Conservation (phyloP, 2,888 invertebrate species). For the Sturmia bella region DNA sequence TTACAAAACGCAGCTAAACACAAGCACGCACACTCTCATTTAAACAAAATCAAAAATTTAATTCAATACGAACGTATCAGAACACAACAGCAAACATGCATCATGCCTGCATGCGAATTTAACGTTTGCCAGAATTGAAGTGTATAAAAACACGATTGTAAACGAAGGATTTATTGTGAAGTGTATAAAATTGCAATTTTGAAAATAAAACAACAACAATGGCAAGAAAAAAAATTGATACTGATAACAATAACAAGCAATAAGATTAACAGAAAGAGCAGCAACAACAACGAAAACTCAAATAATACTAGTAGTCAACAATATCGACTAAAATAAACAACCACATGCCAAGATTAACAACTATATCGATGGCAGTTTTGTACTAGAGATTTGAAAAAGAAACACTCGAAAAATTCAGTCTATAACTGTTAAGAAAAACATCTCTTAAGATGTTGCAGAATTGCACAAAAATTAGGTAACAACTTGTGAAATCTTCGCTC, state of each 20-base stretch:
- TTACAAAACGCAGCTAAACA: not conserved
- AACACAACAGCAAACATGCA: conserved; percentile 12
- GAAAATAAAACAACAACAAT: conserved; percentile 22
- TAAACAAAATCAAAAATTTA: conserved; percentile 39
- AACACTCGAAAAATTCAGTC: conserved; percentile 21
- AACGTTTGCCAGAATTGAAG: not conserved
- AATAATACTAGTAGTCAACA: conserved; percentile 34
- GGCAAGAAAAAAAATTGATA: conserved; percentile 1
- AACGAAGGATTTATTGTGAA: conserved; percentile 53
- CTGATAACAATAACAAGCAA: conserved; percentile 50
- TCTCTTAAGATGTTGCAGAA: too few relatives aligned
- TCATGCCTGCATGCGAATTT: conserved; percentile 17
- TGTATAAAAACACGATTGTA: conserved; percentile 42
- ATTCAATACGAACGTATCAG: conserved; percentile 22
- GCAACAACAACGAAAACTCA: conserved; percentile 19
- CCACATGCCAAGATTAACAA: conserved; percentile 50
- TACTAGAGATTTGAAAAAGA: not conserved
- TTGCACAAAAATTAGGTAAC: too few relatives aligned
- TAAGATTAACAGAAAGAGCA: conserved; percentile 21
- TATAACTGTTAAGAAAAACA: too few relatives aligned
- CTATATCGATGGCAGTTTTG: conserved; percentile 50
- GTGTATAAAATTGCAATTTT: conserved; percentile 64
- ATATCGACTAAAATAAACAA: conserved; percentile 46
- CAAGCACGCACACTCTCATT: conserved; percentile 1
- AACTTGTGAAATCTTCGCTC: too few relatives aligned